phyloP scores from a whole-genome alignment of 2,113 vertebrate species.

The Phyllostomus discolor region DNA sequence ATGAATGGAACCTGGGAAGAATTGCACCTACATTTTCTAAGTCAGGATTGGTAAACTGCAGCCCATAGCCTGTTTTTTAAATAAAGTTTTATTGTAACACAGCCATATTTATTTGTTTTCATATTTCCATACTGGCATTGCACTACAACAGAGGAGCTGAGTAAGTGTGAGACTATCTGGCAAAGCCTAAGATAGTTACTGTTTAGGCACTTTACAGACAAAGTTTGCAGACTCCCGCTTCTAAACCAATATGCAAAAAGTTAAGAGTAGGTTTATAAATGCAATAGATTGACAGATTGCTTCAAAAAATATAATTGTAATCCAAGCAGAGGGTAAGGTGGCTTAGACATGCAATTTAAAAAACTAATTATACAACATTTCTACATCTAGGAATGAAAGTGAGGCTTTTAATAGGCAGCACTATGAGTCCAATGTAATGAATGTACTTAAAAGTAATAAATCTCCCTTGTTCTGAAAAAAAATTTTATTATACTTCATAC shows the following conservation, averaged over 20 bases:
- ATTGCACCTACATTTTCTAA: neutral
- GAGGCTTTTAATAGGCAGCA: neutral
- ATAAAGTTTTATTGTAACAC: conserved; percentile 27
- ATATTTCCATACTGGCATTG: neutral
- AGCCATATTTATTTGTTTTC: neutral
- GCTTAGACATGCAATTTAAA: neutral
- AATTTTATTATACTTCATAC: neutral
- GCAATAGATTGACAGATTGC: neutral
- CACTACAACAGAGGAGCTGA: neutral
- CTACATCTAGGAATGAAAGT: neutral
- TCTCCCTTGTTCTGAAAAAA: neutral
- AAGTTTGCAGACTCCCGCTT: neutral
- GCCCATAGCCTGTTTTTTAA: neutral
- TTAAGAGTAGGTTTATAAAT: neutral
- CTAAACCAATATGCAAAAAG: neutral
- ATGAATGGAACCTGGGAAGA: neutral
- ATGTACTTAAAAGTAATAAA: neutral
- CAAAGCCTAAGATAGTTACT: neutral
- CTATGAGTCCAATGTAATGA: neutral
- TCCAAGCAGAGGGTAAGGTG: neutral
- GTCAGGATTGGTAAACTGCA: neutral
- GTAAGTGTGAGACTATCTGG: neutral
- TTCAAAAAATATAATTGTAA: neutral
- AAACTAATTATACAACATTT: neutral
- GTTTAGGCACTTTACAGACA: neutral